Evolutionary conservation across 64 coral and sea anemone genomes (phyloP).

Genomic region (Montipora capricornis): DNA sequence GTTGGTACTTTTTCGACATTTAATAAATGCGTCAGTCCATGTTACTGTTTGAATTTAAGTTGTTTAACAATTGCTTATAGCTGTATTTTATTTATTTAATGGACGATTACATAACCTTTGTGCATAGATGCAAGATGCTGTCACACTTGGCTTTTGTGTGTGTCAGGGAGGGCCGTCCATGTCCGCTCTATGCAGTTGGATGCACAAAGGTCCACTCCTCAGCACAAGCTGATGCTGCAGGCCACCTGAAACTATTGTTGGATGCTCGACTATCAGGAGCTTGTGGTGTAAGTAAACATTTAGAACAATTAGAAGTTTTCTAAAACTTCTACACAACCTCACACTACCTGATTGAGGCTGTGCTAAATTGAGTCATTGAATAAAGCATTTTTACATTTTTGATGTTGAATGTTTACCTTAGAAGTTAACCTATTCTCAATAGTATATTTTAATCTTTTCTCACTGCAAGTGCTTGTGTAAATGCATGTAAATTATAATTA

Average conservation of each 20-base stretch:
- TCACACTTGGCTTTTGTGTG: background rate
- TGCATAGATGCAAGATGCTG: background rate
- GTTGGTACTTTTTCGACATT: too few species aligned
- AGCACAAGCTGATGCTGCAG: background rate
- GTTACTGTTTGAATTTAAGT: too few species aligned
- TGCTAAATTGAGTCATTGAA: too few species aligned
- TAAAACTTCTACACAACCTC: too few species aligned
- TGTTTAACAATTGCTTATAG: background rate
- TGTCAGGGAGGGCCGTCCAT: background rate
- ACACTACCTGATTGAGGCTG: too few species aligned
- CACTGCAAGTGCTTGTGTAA: too few species aligned
- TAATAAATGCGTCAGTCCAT: too few species aligned
- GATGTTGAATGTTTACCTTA: too few species aligned
- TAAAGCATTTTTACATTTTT: too few species aligned
- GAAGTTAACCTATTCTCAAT: too few species aligned
- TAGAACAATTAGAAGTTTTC: too few species aligned
- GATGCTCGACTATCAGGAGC: background rate
- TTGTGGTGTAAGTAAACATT: background rate
- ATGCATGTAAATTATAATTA: background rate
- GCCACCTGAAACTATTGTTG: background rate
- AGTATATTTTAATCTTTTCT: background rate
- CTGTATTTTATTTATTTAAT: background rate
- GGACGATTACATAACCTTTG: background rate
- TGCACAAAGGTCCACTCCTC: background rate
- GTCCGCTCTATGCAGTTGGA: background rate